These are phyloP conservation scores for Arothron firmamentum DNA, from an alignment of 2,113 vertebrate genomes.

Conservation along the genomic window DNA sequence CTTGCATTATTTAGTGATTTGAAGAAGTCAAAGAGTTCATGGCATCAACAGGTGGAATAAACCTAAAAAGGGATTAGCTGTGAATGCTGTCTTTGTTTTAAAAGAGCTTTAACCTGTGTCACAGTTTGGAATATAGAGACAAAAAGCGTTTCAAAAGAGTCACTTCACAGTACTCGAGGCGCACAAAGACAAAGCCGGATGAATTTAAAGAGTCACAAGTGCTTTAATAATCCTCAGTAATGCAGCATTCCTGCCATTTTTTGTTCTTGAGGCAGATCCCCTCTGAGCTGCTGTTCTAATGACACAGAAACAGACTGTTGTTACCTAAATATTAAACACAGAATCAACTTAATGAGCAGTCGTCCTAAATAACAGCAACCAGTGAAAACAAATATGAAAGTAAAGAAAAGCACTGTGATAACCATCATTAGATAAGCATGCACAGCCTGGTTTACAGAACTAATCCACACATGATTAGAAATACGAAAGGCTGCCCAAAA, in stretches of 20 bases:
- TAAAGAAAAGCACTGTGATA: no score
- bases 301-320: slow-evolving; percentile 18
- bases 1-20: not conserved
- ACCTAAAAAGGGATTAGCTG: slow-evolving; percentile 37
- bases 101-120: slow-evolving; percentile 54
- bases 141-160: slow-evolving; percentile 49
- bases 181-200: slow-evolving; percentile 66
- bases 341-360: not conserved
- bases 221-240: slow-evolving; percentile 69
- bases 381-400: no score
- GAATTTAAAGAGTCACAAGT: slow-evolving; percentile 75
- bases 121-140: slow-evolving; percentile 38
- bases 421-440: no score
- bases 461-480: slow-evolving; percentile 37
- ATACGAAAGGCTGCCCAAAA: slow-evolving; percentile 24
- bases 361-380: no score
- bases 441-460: slow-evolving; percentile 6
- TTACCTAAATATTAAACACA: not conserved
- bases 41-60: slow-evolving; percentile 24
- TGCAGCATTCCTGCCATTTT: slow-evolving; percentile 64
- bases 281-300: slow-evolving; percentile 51
- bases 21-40: slow-evolving; percentile 29
- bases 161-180: slow-evolving; percentile 38
- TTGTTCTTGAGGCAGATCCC: slow-evolving; percentile 3
- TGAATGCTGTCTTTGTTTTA: slow-evolving; percentile 65